A percentile compares a stretch with the other conserved stretches of the same genome.
Conservation (phyloP, 2,797 vertebrate species). For the Euthynnus affinis region DNA sequence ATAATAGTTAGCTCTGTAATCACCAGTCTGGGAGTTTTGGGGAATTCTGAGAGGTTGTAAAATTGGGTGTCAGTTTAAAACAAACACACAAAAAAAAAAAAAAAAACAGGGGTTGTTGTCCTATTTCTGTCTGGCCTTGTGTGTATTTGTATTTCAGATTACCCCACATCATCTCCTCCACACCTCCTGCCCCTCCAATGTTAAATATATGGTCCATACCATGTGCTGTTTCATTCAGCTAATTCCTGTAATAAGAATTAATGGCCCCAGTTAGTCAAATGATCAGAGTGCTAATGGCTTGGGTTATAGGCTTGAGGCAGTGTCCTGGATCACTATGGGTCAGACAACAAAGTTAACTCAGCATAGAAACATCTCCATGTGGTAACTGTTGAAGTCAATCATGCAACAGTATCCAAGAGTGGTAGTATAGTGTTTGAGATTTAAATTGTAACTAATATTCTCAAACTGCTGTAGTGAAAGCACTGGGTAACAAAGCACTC, state of each 20-base stretch:
- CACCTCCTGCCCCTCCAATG: no score
- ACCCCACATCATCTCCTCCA: no score
- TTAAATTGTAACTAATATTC: neutral
- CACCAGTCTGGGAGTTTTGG: neutral
- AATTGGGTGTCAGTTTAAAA: no score
- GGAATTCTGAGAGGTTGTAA: neutral
- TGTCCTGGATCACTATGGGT: conserved; percentile 6
- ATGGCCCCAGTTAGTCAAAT: conserved; percentile 7
- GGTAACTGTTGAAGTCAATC: neutral
- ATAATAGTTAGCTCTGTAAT: neutral
- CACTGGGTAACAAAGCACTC: neutral
- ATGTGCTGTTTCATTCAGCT: neutral
- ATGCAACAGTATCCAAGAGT: neutral
- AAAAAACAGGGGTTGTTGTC: no score
- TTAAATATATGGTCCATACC: neutral
- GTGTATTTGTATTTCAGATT: neutral
- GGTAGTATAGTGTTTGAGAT: neutral
- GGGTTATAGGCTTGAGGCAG: neutral
- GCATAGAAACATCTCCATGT: neutral
- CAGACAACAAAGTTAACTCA: neutral
- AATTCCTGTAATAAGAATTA: conserved; percentile 1
- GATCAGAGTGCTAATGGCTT: conserved; percentile 22
- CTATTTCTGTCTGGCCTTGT: neutral
- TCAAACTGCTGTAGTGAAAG: neutral
- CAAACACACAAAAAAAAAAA: no score